A percentile compares a stretch with the other conserved stretches of the same genome.
Evolutionary conservation across 2,888 invertebrate genomes (phyloP).

Genomic region (Drosophila eohydei): DNA sequence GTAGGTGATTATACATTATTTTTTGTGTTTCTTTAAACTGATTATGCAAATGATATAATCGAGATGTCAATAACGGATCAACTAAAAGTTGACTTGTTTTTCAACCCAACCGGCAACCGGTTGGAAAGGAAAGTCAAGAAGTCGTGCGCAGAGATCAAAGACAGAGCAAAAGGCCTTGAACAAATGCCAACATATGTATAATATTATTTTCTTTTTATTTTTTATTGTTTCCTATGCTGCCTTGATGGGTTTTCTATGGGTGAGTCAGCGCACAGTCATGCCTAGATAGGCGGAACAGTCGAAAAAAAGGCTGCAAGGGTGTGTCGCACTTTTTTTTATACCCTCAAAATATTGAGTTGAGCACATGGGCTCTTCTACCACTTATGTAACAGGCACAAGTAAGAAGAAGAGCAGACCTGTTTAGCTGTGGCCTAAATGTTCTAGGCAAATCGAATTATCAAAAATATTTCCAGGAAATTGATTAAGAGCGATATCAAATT

Average conservation of each 20-base stretch:
- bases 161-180: slow-evolving; percentile 51
- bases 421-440: no score
- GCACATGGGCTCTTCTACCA: not conserved
- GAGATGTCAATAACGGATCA: slow-evolving; percentile 30
- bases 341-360: no score
- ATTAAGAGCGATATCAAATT: not conserved
- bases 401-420: not conserved
- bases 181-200: slow-evolving; percentile 47
- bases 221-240: slow-evolving; percentile 2
- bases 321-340: slow-evolving; percentile 12
- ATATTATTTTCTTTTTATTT: not conserved
- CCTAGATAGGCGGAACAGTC: not conserved
- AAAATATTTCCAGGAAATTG: slow-evolving; percentile 7
- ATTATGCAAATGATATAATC: slow-evolving; percentile 17
- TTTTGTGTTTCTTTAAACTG: not conserved
- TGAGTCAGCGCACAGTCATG: slow-evolving; percentile 39
- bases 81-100: slow-evolving; percentile 17
- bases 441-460: not conserved
- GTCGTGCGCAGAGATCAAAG: slow-evolving; percentile 37
- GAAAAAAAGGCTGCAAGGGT: slow-evolving; percentile 20
- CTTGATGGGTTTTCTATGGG: slow-evolving; percentile 24
- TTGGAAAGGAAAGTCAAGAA: slow-evolving; percentile 31
- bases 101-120: slow-evolving; percentile 32
- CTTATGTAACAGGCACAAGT: not conserved
- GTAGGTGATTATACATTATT: not conserved